Percentiles rank a stretch among this genome's conserved stretches.
Evolutionary conservation across 2,797 vertebrate genomes (phyloP).

Genomic region (Thaleichthys pacificus): DNA sequence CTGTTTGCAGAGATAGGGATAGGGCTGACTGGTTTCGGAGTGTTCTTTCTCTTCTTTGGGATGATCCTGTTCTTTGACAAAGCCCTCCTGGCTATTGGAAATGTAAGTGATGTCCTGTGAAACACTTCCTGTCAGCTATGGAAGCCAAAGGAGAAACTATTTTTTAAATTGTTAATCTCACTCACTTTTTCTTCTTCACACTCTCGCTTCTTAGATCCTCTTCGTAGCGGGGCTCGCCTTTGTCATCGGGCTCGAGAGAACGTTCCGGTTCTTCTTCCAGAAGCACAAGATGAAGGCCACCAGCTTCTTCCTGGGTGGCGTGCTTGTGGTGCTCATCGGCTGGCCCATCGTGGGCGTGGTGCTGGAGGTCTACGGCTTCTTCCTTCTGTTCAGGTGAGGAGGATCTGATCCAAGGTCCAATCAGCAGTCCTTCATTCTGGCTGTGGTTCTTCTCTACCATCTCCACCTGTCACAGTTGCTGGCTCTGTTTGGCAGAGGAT

Average conservation of each 20-base stretch:
- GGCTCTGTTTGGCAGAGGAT: too few relatives aligned
- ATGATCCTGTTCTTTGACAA: conserved; percentile 99
- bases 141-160: too few relatives aligned
- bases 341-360: conserved; percentile 96
- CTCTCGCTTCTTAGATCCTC: conserved; percentile 79
- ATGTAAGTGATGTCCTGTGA: conserved; percentile 78
- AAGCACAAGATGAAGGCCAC: conserved; percentile 98
- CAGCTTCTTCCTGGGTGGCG: conserved; percentile 92
- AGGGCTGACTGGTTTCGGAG: conserved; percentile 94
- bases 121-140: background rate
- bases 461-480: too few relatives aligned
- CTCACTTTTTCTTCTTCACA: conserved; percentile 14
- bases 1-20: conserved; percentile 90
- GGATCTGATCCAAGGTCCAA: background rate
- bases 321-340: conserved; percentile 93
- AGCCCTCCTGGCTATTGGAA: conserved; percentile 95
- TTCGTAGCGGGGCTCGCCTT: conserved; percentile 95
- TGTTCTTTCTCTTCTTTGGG: conserved; percentile 97
- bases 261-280: conserved; percentile 98
- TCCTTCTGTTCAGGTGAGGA: conserved; percentile 92
- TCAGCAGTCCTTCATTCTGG: too few relatives aligned
- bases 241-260: conserved; percentile 95
- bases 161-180: background rate
- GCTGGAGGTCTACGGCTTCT: conserved; percentile 96
- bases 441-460: too few relatives aligned